Evolutionary conservation across 2,113 vertebrate species (phyloP).

Genomic region (Heptranchias perlo): DNA sequence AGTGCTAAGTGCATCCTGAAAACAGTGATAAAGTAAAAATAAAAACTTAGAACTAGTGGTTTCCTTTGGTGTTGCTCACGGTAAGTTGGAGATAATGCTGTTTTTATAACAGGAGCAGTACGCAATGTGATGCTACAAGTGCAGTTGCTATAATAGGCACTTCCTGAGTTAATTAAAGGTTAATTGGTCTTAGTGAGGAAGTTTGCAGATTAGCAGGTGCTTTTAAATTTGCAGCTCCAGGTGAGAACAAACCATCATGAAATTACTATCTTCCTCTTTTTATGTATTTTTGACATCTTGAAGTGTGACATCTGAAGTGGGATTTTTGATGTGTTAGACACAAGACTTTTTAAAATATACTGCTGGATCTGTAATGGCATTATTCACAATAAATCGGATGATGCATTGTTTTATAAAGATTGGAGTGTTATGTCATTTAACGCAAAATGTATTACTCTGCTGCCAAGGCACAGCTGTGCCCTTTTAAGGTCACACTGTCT

Average conservation of each 20-base stretch:
- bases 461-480: background rate
- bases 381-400: background rate
- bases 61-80: background rate
- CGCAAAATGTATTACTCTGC: background rate
- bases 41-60: background rate
- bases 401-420: background rate
- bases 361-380: background rate
- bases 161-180: background rate
- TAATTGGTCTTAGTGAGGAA: background rate
- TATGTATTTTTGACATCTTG: background rate
- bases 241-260: background rate
- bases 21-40: background rate
- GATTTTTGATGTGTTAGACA: background rate
- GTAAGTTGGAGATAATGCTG: background rate
- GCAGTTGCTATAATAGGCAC: background rate
- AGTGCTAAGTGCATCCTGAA: background rate
- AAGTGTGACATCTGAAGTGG: no score
- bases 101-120: no score
- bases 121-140: background rate
- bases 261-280: no score
- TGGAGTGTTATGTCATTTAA: background rate
- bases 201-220: background rate
- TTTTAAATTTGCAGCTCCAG: background rate
- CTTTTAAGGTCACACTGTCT: background rate
- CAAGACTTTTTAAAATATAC: no score